Evolutionary conservation across 2,888 invertebrate species (phyloP), one percentile per base, ranked within the genome.

Genomic region (Archips crataeganus): DNA sequence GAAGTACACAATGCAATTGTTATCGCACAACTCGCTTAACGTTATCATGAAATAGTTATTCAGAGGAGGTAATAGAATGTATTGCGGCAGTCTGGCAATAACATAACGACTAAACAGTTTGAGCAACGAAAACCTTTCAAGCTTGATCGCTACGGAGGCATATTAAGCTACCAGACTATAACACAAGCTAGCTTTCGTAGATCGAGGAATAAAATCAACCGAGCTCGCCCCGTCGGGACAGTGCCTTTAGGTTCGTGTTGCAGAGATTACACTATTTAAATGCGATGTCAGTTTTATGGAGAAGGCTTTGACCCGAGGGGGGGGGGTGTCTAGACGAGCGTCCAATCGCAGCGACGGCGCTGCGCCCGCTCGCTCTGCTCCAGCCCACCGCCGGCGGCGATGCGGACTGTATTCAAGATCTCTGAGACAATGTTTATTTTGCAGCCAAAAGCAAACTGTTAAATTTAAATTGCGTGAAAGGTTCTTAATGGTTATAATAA

Each of bases 251-350:
- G 57, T 9, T 57, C 57, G 51, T 15, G 57, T 32, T 32, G 32
- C 23, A 23, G 57, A 57, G 57, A 10, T 57, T 71, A 36, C 39
- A 59, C 39, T 71, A 72, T 73, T 73, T 68, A 59, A 71, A 67
- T 63, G 13, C 32, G 42, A 59, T 63, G 71, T 57, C 36, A 63
- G 39, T 45, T 70, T 63, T 23, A 61, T 63, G 51, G 15, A 59
- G 62, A 10, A 66, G 75, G 49, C 67, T 71, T 70, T 71, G 75
- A 70, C 71, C 71, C 59, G 71, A 54, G 34, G 66, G 71, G 71
- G 65, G 70, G 74, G 42, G 65, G 34, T 51, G 73, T 74, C 73
- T 74, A 69, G 73, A 73, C 72, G 68, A 47, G 63, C 73, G 69
- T 45, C 69, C 73, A 74, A 74, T 74, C 73, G 57, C 73, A 59